These are phyloP conservation scores for Hartigia nigra DNA, from an alignment of 2,888 invertebrate species.

Conservation along the genomic window DNA sequence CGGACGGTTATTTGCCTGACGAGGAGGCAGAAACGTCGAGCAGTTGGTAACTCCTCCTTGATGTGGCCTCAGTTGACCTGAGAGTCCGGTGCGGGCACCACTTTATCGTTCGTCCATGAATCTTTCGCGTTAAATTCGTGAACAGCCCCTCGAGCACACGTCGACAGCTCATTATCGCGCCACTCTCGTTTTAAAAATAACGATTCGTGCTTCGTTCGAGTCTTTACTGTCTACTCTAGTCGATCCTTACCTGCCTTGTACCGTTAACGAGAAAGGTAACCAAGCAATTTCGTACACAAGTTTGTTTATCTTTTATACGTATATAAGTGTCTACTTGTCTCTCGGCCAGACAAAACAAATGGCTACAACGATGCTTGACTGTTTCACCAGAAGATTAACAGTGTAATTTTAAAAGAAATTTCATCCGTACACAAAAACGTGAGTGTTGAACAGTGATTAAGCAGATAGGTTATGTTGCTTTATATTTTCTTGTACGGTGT, in stretches of 20 bases:
- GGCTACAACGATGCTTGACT: not conserved
- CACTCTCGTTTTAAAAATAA: not conserved
- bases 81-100: not conserved
- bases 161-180: not conserved
- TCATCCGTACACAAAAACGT: not conserved
- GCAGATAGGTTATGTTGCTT: not conserved
- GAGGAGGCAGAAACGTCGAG: not conserved
- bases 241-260: not conserved
- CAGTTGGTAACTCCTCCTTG: not conserved
- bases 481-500: not conserved
- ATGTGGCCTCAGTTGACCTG: not conserved
- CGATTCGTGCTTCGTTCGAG: not conserved
- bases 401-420: too few relatives aligned
- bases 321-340: not conserved
- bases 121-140: not conserved
- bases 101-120: not conserved
- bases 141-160: not conserved
- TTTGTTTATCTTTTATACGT: not conserved
- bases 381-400: not conserved
- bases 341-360: not conserved
- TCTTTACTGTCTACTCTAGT: not conserved
- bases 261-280: not conserved
- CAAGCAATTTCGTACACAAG: not conserved
- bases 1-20: not conserved
- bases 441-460: not conserved